A percentile compares a stretch with the other conserved stretches of the same genome.
These are phyloP conservation scores for Thoracochromis brauschi DNA, from an alignment of 2,113 vertebrate genomes.

Conservation along the genomic window DNA sequence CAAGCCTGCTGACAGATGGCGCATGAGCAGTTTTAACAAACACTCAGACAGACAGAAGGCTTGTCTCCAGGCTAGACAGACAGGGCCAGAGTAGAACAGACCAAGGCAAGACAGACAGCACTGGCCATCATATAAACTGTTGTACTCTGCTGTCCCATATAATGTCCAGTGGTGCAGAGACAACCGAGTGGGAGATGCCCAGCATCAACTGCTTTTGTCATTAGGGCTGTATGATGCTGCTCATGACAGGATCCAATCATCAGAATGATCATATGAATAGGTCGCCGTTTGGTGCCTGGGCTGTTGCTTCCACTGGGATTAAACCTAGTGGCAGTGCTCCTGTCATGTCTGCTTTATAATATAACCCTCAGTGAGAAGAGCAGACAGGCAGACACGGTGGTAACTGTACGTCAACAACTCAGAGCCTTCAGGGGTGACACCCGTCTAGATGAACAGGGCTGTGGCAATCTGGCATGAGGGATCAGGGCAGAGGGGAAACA, in stretches of 20 bases:
- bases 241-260: constrained; percentile 40
- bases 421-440: constrained; percentile 36
- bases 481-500: constrained; percentile 26
- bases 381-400: constrained; percentile 40
- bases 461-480: constrained; percentile 47
- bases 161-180: constrained; percentile 15
- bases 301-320: constrained; percentile 26
- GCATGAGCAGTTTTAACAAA: constrained; percentile 55
- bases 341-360: constrained; percentile 51
- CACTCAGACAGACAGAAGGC: constrained; percentile 56
- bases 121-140: constrained; percentile 18
- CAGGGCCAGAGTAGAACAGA: constrained; percentile 5
- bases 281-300: constrained; percentile 15
- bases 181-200: constrained; percentile 4
- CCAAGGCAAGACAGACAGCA: background rate
- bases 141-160: constrained; percentile 8
- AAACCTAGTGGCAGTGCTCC: constrained; percentile 41
- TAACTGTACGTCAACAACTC: constrained; percentile 53
- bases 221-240: constrained; percentile 6
- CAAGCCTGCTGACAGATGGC: constrained; percentile 48
- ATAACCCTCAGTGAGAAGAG: constrained; percentile 47
- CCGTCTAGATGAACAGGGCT: constrained; percentile 29
- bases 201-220: constrained; percentile 4
- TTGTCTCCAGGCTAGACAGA: constrained; percentile 40
- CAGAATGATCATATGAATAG: constrained; percentile 26